Base-by-base conservation (phyloP, 2,797 vertebrate genomes). In the Eulemur coronatus region DNA sequence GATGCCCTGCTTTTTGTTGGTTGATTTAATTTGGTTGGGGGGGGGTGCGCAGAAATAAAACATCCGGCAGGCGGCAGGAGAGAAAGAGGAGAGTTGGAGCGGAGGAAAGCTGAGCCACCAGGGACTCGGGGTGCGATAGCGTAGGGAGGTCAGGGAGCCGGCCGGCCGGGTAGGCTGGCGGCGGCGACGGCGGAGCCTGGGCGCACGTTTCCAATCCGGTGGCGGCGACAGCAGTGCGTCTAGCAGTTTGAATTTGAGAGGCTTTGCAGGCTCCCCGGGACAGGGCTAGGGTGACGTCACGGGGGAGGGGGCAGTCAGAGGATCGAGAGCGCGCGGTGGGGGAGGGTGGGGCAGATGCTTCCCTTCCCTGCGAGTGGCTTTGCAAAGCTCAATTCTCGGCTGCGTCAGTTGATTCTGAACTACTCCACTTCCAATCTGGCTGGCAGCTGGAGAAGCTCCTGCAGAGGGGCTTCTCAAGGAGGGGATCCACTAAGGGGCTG, bases 251-350 rank as follows among this genome's bases (percentile, higher is more conserved):
- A 97, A 92, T 96, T 94, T 97, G 95, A 93, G 97, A 96, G 97
- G 96, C 93, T 97, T 88, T 94, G 97, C 97, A 85, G 93, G 94
- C 96, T 97, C 96, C 96, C 88, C 67, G 59, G 89, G 97, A 97
- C 95, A 59, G 43, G 91, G 57, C 94, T 89, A 28, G 95, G 97
- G 84, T 98, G 98, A 98, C 98, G 98, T 98, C 98, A 98, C 97
- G 72, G 94, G 96, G 96, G 94, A 85, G 94, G 94, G 88, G 84
- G 92, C 35, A 90, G 92, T 89, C 78, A 20, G 85, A 33, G 86
- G 95, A 94, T 78, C 12, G 63, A 91, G 94, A 95, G 93, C 78
- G 41, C 48, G n/a, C 33, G 13, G 86, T 50, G 70, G 81, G 94
- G 96, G 93, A 94, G 96, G 96, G 96, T 84, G 86, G 93, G 93